Percentiles rank a stretch among this genome's conserved stretches.
Evolutionary conservation across 2,113 vertebrate species (phyloP).

Genomic region (Crotalus viridis): DNA sequence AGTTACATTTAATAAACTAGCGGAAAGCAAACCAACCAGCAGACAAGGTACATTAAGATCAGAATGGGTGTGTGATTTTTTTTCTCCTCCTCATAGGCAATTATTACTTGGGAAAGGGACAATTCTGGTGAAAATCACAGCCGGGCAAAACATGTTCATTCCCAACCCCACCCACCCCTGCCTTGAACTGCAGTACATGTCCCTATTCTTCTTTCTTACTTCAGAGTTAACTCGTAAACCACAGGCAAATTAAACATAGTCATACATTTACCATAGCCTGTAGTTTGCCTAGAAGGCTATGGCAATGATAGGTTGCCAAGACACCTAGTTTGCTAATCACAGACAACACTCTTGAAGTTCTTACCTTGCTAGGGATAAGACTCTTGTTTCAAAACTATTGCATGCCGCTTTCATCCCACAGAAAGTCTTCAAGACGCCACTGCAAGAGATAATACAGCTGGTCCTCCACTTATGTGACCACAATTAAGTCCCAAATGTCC

Average conservation of each 20-base stretch:
- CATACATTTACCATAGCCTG: background rate
- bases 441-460: background rate
- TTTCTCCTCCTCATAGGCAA: background rate
- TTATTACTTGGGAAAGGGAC: background rate
- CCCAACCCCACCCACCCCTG: background rate
- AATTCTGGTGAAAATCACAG: background rate
- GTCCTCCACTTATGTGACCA: background rate
- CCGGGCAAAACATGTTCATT: background rate
- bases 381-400: background rate
- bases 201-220: background rate
- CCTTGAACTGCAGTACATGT: background rate
- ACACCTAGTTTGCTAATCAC: background rate
- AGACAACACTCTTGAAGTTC: background rate
- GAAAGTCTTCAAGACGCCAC: too few relatives aligned
- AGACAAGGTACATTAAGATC: background rate
- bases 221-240: background rate
- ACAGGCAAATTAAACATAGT: background rate
- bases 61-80: background rate
- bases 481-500: background rate
- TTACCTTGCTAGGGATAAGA: background rate
- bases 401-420: background rate
- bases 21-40: background rate
- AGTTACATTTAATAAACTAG: background rate
- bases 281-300: background rate
- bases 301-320: background rate